These are phyloP conservation scores for Danio choprae DNA, from an alignment of 2,797 vertebrate genomes.

Conservation along the genomic window DNA sequence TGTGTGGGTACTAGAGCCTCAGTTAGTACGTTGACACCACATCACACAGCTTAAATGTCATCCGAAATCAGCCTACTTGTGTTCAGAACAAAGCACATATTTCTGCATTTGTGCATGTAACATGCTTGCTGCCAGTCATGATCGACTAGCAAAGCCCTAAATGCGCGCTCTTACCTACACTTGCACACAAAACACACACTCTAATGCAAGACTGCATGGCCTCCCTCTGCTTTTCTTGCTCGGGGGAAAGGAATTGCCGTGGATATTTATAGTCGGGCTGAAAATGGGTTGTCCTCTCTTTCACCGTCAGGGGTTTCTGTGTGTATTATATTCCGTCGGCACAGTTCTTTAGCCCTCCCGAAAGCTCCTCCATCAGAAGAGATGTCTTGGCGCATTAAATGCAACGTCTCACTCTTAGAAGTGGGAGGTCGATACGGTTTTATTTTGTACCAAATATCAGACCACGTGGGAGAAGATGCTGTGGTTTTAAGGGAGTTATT, in stretches of 20 bases:
- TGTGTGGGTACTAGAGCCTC: background rate
- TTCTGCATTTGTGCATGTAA: background rate
- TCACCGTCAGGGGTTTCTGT: slow-evolving; percentile 38
- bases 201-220: background rate
- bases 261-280: slow-evolving; percentile 42
- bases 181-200: background rate
- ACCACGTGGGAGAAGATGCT: slow-evolving; percentile 11
- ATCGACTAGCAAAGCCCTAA: background rate
- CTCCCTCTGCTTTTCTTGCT: slow-evolving; percentile 39
- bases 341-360: slow-evolving; percentile 71
- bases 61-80: background rate
- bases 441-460: slow-evolving; percentile 26
- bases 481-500: slow-evolving; percentile 1
- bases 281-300: slow-evolving; percentile 50
- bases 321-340: slow-evolving; percentile 69
- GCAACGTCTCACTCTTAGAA: slow-evolving; percentile 3
- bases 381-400: slow-evolving; percentile 14
- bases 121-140: background rate
- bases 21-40: slow-evolving; percentile 22
- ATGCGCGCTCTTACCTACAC: background rate
- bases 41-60: slow-evolving; percentile 40
- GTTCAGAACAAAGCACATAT: slow-evolving; percentile 17
- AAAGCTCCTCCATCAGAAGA: slow-evolving; percentile 46
- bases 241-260: slow-evolving; percentile 35
- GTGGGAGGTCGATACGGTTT: slow-evolving; percentile 20